Conservation (phyloP, 2,797 vertebrate species). For the Delichon dasypus region DNA sequence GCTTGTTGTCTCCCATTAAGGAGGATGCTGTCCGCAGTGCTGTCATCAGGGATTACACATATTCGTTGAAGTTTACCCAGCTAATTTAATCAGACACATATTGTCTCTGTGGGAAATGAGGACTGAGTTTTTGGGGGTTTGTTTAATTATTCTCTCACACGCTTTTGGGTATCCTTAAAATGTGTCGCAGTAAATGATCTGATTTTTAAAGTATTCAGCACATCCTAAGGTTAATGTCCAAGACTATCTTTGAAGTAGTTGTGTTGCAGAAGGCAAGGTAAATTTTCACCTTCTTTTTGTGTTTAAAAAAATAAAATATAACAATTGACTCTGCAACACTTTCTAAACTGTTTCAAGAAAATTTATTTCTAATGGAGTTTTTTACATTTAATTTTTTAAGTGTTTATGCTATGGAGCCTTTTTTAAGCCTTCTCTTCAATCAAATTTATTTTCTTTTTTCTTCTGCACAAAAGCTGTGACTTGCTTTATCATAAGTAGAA, state of each 20-base stretch:
- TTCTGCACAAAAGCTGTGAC: background rate
- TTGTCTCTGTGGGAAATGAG: background rate
- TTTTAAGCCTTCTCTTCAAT: background rate
- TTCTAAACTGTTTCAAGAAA: background rate
- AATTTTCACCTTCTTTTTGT: background rate
- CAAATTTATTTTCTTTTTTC: background rate
- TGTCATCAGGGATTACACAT: background rate
- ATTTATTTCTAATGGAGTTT: accelerated
- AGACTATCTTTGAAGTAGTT: background rate
- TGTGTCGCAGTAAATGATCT: background rate
- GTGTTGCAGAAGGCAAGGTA: background rate
- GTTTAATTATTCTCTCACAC: background rate
- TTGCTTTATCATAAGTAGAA: background rate
- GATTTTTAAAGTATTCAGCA: background rate
- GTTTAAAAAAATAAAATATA: background rate
- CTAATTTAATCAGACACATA: background rate
- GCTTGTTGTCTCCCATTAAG: background rate
- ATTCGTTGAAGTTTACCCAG: background rate
- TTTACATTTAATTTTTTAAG: background rate
- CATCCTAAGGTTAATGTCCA: background rate
- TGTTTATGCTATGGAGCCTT: background rate
- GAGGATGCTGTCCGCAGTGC: background rate
- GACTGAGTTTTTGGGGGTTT: background rate
- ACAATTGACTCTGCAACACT: background rate
- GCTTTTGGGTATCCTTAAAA: background rate